phyloP scores from a whole-genome alignment of 1,140 invertebrate species.

The Pissodes strobi region DNA sequence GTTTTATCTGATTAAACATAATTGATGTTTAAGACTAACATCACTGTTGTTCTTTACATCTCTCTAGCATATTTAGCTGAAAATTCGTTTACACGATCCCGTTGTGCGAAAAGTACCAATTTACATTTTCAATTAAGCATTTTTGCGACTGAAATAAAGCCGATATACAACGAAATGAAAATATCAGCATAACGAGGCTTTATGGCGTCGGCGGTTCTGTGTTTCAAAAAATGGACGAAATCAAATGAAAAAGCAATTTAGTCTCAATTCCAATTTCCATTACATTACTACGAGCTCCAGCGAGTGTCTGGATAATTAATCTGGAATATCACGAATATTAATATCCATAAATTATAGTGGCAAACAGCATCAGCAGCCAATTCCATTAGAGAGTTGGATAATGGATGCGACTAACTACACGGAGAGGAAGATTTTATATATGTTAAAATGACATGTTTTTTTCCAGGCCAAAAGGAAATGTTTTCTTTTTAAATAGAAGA shows the following conservation, averaged over 20 bases:
- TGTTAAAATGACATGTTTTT: too few relatives aligned
- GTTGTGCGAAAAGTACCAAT: neutral
- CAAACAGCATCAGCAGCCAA: constrained; percentile 51
- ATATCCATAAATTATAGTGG: constrained; percentile 51
- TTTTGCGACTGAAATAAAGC: neutral
- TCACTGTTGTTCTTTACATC: too few relatives aligned
- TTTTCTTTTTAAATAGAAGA: too few relatives aligned
- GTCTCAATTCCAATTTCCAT: constrained; percentile 40
- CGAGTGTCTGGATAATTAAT: constrained; percentile 46
- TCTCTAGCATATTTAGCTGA: too few relatives aligned
- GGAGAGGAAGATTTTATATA: neutral
- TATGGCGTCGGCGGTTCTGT: constrained; percentile 5
- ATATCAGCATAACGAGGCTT: constrained; percentile 12
- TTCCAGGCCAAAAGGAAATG: too few relatives aligned
- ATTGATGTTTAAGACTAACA: too few relatives aligned
- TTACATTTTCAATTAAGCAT: constrained; percentile 6
- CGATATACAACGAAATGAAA: constrained; percentile 26
- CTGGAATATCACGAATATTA: constrained; percentile 50
- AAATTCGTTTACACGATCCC: neutral
- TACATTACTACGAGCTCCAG: constrained; percentile 41
- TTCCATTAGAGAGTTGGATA: constrained; percentile 50
- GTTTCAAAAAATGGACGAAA: constrained; percentile 34
- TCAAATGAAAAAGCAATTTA: constrained; percentile 40
- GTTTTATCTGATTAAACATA: too few relatives aligned
- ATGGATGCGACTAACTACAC: constrained; percentile 7